phyloP scores from a whole-genome alignment of 1,140 invertebrate species.

The Philopotamus ludificatus region DNA sequence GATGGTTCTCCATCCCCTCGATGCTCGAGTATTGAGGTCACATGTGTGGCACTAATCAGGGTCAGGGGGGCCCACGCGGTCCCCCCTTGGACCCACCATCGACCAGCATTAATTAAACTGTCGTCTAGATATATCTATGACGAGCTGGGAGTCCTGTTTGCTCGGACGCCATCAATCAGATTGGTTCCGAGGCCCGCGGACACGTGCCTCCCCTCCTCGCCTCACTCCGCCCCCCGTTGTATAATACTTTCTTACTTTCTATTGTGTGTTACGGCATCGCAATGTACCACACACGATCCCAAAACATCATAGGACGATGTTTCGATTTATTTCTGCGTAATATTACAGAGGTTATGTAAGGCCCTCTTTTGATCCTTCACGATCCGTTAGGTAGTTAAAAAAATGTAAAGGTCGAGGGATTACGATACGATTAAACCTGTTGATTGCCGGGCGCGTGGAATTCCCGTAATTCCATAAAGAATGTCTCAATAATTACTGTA shows the following conservation, averaged over 20 bases:
- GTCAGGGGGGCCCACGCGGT: neutral
- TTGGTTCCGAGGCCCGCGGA: neutral
- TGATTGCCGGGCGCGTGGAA: no score
- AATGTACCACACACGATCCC: no score
- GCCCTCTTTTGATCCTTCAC: no score
- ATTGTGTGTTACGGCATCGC: neutral
- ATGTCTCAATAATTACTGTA: no score
- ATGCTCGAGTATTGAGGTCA: neutral
- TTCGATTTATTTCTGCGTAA: neutral
- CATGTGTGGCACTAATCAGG: neutral
- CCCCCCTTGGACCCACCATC: neutral
- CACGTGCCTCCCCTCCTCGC: neutral
- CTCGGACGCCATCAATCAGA: slow-evolving; percentile 22
- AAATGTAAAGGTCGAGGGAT: no score
- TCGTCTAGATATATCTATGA: neutral
- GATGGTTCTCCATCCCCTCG: neutral
- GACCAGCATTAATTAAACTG: slow-evolving; percentile 14
- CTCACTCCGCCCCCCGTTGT: neutral
- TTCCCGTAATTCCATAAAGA: no score
- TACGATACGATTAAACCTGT: no score
- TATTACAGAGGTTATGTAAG: no score
- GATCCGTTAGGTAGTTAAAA: neutral
- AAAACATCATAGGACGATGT: neutral
- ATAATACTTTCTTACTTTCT: neutral
- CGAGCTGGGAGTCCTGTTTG: slow-evolving; percentile 1